A percentile compares a stretch with the other conserved stretches of the same genome.
phyloP scores from a whole-genome alignment of 2,888 invertebrate species.

The Tryphoninae sp. region DNA sequence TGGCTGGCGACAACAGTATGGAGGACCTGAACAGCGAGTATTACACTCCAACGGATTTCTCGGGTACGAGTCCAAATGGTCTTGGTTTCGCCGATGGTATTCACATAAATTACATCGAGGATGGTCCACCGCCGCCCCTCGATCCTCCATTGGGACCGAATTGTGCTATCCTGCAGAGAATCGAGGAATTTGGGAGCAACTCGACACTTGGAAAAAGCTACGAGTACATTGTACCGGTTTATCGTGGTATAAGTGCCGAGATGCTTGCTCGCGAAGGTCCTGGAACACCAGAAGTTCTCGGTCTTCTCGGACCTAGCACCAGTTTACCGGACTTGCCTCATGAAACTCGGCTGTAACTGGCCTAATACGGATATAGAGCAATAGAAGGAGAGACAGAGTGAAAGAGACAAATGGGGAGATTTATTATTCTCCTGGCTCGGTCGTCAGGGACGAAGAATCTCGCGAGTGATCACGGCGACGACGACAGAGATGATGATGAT shows the following conservation, averaged over 20 bases:
- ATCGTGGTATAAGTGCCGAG: conserved; percentile 83
- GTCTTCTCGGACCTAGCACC: conserved; percentile 75
- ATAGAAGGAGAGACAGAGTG: not conserved
- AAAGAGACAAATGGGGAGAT: not conserved
- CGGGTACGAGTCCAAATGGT: conserved; percentile 82
- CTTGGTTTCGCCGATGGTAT: conserved; percentile 82
- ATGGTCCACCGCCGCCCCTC: conserved; percentile 74
- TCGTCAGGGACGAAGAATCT: conserved; percentile 11
- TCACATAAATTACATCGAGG: conserved; percentile 87
- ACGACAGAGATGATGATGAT: too few species aligned
- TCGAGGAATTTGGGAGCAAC: conserved; percentile 71
- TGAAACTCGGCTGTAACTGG: conserved; percentile 74
- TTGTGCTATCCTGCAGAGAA: conserved; percentile 66
- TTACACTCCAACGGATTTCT: conserved; percentile 91
- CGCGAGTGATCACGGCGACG: conserved; percentile 22
- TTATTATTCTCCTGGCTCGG: not conserved
- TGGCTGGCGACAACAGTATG: conserved; percentile 82
- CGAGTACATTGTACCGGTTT: conserved; percentile 80
- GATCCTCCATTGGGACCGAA: conserved; percentile 53
- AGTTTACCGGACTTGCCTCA: conserved; percentile 78
- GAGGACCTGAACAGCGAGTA: conserved; percentile 86
- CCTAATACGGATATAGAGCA: conserved; percentile 35
- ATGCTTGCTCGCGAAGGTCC: conserved; percentile 79
- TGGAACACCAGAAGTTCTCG: conserved; percentile 70
- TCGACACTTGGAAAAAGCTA: conserved; percentile 67